Conservation (phyloP, 2,888 invertebrate genomes). For the Choristoneura rosaceana region DNA sequence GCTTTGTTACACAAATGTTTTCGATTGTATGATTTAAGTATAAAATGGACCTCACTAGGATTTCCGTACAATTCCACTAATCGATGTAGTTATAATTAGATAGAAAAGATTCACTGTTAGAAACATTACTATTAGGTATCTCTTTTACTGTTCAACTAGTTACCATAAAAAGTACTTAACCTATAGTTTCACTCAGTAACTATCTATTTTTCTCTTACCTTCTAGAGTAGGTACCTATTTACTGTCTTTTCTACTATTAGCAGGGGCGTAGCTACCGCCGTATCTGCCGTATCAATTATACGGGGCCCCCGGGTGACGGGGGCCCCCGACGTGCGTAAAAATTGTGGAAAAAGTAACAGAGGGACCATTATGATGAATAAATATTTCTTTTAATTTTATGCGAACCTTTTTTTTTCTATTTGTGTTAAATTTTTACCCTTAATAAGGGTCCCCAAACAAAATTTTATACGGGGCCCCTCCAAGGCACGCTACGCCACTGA, state of each 20-base stretch:
- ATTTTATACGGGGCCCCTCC: no score
- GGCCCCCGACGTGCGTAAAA: no score
- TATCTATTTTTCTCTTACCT: not conserved
- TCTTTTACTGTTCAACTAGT: not conserved
- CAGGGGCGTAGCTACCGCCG: no score
- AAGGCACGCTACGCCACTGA: no score
- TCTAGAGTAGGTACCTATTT: not conserved
- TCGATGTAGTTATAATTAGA: not conserved
- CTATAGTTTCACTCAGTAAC: not conserved
- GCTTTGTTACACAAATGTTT: conserved; percentile 5
- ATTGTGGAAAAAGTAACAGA: no score
- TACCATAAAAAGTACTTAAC: not conserved
- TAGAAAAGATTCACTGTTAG: not conserved
- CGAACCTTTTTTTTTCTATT: no score
- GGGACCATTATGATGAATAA: no score
- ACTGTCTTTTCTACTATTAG: not conserved
- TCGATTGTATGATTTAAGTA: conserved; percentile 4
- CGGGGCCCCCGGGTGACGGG: no score
- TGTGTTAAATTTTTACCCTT: no score
- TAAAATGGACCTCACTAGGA: not conserved
- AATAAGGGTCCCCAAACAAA: no score
- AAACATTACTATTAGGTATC: not conserved
- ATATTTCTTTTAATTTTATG: no score
- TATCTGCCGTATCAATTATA: no score
- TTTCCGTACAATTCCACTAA: not conserved